These are phyloP conservation scores for Brachionus koreanus DNA, from an alignment of 1,140 invertebrate species.

Conservation along the genomic window DNA sequence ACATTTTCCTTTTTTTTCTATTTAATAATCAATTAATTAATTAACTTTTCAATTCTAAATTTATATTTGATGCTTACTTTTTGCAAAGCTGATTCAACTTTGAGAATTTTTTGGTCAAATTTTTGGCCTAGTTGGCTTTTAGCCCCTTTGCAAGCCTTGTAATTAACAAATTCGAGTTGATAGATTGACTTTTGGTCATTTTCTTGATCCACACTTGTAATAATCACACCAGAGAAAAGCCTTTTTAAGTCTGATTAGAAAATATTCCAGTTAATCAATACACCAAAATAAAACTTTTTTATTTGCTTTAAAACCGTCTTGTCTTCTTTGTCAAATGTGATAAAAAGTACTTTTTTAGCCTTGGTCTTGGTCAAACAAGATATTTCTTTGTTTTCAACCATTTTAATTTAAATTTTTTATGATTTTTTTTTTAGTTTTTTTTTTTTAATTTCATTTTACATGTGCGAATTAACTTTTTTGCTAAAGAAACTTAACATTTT, in stretches of 20 bases:
- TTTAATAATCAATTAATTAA: neutral
- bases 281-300: conserved; percentile 23
- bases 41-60: neutral
- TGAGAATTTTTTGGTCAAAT: neutral
- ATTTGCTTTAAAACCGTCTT: conserved; percentile 9
- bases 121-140: neutral
- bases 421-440: neutral
- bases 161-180: conserved; percentile 13
- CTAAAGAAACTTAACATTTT: conserved; percentile 2
- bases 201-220: neutral
- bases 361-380: conserved; percentile 18
- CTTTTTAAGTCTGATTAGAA: neutral
- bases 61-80: neutral
- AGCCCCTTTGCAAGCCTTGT: neutral
- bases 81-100: conserved; percentile 29
- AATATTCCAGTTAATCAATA: too few relatives aligned
- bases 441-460: neutral
- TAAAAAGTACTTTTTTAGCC: conserved; percentile 19
- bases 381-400: conserved; percentile 5
- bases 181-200: neutral
- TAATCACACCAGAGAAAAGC: neutral
- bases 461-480: neutral
- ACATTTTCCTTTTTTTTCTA: conserved; percentile 30
- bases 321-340: neutral
- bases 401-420: conserved; percentile 8